These are phyloP conservation scores for Chalcosyrphus nemorum DNA, from an alignment of 2,888 invertebrate species.

Conservation along the genomic window DNA sequence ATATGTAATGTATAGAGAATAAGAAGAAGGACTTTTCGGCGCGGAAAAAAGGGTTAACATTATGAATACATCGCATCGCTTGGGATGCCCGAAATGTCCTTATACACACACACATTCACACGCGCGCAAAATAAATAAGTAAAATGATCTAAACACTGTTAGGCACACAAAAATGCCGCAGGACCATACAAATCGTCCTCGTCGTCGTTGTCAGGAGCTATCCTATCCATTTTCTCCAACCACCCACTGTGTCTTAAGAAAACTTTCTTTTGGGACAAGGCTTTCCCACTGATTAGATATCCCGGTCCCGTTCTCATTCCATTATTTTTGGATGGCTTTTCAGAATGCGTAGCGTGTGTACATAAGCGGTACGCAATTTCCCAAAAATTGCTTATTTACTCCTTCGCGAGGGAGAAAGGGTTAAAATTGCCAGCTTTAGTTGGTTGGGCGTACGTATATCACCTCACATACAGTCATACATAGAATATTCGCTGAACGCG, in stretches of 20 bases:
- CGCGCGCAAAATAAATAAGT: constrained; percentile 61
- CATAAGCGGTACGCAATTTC: constrained; percentile 52
- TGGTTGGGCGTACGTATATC: constrained; percentile 46
- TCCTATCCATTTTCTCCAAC: constrained; percentile 52
- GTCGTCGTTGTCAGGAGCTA: background rate
- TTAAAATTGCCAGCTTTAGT: constrained; percentile 52
- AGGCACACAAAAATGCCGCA: constrained; percentile 44
- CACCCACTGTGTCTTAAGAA: constrained; percentile 24
- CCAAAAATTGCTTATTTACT: constrained; percentile 67
- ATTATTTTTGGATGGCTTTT: constrained; percentile 1
- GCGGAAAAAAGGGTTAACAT: constrained; percentile 63
- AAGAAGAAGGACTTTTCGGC: constrained; percentile 13
- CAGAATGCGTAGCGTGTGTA: constrained; percentile 9
- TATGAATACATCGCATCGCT: constrained; percentile 42
- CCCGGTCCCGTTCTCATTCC: constrained; percentile 36
- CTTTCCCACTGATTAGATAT: constrained; percentile 50
- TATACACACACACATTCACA: constrained; percentile 46
- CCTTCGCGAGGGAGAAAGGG: constrained; percentile 47
- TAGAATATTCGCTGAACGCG: constrained; percentile 48
- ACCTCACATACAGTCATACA: constrained; percentile 55
- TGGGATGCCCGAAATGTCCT: constrained; percentile 56
- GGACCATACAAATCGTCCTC: constrained; percentile 35
- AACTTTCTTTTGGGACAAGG: constrained; percentile 53
- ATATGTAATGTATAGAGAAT: background rate
- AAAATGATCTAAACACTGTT: constrained; percentile 62